Evolutionary conservation across 2,888 invertebrate species (phyloP).

Genomic region (Crepidodera aurea): DNA sequence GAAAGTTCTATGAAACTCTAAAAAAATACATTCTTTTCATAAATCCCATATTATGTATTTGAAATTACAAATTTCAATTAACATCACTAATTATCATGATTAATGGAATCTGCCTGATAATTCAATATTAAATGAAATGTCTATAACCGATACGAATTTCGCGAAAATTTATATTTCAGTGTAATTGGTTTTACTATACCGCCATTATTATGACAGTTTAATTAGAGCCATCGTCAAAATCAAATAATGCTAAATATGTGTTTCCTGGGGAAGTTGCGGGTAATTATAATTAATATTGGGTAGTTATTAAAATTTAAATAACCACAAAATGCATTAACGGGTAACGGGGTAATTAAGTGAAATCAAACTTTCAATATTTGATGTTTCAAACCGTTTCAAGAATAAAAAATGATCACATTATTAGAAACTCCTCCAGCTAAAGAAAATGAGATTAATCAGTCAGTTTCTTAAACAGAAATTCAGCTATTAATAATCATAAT

Average conservation of each 20-base stretch:
- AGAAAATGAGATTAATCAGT: no score
- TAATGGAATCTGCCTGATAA: conserved; percentile 3
- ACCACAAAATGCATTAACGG: not conserved
- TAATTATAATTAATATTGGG: not conserved
- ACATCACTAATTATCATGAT: conserved; percentile 5
- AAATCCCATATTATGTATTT: not conserved
- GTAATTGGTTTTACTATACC: conserved; percentile 7
- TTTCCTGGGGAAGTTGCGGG: not conserved
- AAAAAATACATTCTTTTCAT: no score
- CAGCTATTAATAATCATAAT: no score
- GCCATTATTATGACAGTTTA: conserved; percentile 17
- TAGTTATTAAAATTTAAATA: conserved; percentile 1
- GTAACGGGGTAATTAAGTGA: no score
- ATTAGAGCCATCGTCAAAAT: conserved; percentile 12
- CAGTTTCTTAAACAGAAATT: no score
- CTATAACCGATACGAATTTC: conserved; percentile 12
- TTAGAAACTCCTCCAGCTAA: no score
- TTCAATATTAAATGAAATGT: conserved; percentile 7
- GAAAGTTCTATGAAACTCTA: no score
- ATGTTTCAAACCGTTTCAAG: no score
- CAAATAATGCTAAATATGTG: conserved; percentile 12
- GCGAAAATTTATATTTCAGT: conserved; percentile 13
- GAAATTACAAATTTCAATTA: conserved; percentile 5
- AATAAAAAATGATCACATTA: no score
- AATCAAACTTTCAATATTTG: no score